These are phyloP conservation scores for Epirrhoe tristata DNA, from an alignment of 2,888 invertebrate genomes.

Conservation along the genomic window DNA sequence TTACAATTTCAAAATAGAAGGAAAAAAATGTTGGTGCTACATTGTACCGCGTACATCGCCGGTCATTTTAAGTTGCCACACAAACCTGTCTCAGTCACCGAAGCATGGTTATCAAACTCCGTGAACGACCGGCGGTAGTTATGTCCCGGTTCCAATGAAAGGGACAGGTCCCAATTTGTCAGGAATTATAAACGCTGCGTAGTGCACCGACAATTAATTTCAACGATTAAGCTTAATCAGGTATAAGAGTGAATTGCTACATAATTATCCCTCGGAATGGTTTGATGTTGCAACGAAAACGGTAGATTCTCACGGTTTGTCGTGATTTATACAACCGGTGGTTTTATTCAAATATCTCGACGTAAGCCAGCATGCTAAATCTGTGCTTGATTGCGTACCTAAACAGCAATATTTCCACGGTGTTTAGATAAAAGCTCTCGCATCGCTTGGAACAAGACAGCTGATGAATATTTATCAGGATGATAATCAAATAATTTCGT, in stretches of 20 bases:
- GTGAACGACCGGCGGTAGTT: conserved; percentile 39
- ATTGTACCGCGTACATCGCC: conserved; percentile 68
- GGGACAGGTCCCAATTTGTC: conserved; percentile 52
- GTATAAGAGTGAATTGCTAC: conserved; percentile 47
- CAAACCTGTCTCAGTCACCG: conserved; percentile 43
- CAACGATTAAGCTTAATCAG: conserved; percentile 63
- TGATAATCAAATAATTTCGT: conserved; percentile 16
- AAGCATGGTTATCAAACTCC: conserved; percentile 39
- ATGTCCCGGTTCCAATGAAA: conserved; percentile 51
- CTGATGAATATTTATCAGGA: conserved; percentile 25
- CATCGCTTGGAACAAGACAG: conserved; percentile 19
- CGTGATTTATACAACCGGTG: conserved; percentile 41
- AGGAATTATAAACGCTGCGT: conserved; percentile 59
- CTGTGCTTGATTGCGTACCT: conserved; percentile 26
- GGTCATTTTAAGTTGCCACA: conserved; percentile 49
- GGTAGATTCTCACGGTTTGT: conserved; percentile 39
- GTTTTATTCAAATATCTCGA: conserved; percentile 41
- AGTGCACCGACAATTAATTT: conserved; percentile 65
- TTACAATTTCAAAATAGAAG: conserved; percentile 68
- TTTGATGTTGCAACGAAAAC: conserved; percentile 39
- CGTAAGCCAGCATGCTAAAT: conserved; percentile 41
- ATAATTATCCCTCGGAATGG: conserved; percentile 41
- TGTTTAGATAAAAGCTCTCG: conserved; percentile 24
- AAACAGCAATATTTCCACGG: conserved; percentile 23
- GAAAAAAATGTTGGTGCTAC: conserved; percentile 62